Evolutionary conservation across 2,113 vertebrate species (phyloP).

Genomic region (Chlamydotis undulata): DNA sequence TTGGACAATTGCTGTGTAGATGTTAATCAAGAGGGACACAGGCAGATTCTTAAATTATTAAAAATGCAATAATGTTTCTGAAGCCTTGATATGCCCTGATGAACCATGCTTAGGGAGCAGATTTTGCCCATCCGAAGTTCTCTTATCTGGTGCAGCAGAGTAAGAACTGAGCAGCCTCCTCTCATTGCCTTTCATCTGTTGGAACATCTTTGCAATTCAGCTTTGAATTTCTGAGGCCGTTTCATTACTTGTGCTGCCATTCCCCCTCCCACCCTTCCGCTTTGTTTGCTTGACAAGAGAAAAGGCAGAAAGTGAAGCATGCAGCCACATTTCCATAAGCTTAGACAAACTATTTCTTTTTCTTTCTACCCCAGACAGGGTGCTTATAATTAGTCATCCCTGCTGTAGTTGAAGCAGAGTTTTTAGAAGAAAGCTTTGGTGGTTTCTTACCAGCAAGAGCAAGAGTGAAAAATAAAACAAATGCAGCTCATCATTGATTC

Average conservation of each 20-base stretch:
- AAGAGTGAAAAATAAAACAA: constrained; percentile 8
- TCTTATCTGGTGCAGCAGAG: constrained; percentile 2
- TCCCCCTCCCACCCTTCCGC: background rate
- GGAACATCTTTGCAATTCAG: constrained; percentile 25
- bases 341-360: constrained; percentile 31
- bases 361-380: background rate
- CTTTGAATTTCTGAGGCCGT: constrained; percentile 21
- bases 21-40: constrained; percentile 50
- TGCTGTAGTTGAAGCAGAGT: background rate
- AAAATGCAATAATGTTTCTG: constrained; percentile 17
- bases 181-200: background rate
- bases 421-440: constrained; percentile 24
- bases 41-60: constrained; percentile 28
- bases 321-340: constrained; percentile 53
- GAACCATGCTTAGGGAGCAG: constrained; percentile 24
- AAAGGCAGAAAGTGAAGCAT: constrained; percentile 55
- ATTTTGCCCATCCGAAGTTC: constrained; percentile 24
- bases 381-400: constrained; percentile 51
- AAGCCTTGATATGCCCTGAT: constrained; percentile 16
- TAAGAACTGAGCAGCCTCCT: constrained; percentile 22
- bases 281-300: constrained; percentile 58
- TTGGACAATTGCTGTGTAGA: constrained; percentile 36
- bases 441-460: constrained; percentile 19
- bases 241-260: constrained; percentile 20
- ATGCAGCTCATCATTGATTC: background rate